Conservation (phyloP, 2,888 invertebrate genomes). For the Taenaris catops region DNA sequence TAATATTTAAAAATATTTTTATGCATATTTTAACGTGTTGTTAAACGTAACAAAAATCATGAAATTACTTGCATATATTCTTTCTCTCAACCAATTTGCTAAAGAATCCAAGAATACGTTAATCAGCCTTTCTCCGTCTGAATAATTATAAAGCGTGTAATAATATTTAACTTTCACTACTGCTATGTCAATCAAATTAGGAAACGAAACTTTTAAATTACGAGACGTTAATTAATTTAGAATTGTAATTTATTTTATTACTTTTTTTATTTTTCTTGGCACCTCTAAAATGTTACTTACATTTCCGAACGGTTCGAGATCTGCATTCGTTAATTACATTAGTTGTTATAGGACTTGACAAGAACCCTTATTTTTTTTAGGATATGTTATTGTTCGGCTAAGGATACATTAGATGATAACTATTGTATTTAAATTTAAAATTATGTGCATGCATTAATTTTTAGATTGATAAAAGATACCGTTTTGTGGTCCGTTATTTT, state of each 20-base stretch:
- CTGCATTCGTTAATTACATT: slow-evolving; percentile 41
- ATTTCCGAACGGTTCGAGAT: background rate
- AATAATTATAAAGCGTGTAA: slow-evolving; percentile 65
- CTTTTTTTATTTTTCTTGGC: slow-evolving; percentile 12
- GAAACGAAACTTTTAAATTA: slow-evolving; percentile 52
- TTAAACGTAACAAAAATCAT: background rate
- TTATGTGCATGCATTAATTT: background rate
- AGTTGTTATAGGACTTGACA: slow-evolving; percentile 12
- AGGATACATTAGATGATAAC: too few relatives aligned
- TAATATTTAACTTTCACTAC: slow-evolving; percentile 66
- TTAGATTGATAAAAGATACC: background rate
- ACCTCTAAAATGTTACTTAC: slow-evolving; percentile 7
- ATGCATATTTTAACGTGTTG: too few relatives aligned
- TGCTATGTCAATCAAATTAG: slow-evolving; percentile 64
- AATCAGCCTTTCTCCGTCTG: slow-evolving; percentile 61
- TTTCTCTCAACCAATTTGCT: slow-evolving; percentile 9
- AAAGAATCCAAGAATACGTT: slow-evolving; percentile 35
- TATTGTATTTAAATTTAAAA: background rate
- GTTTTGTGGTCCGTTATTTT: slow-evolving; percentile 3
- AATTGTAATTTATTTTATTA: slow-evolving; percentile 35
- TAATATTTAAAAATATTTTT: too few relatives aligned
- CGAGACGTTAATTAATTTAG: slow-evolving; percentile 53
- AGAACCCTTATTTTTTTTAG: too few relatives aligned
- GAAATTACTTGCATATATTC: background rate
- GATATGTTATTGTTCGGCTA: too few relatives aligned